Conservation (phyloP, 2,797 vertebrate genomes). For the Chelmon rostratus region DNA sequence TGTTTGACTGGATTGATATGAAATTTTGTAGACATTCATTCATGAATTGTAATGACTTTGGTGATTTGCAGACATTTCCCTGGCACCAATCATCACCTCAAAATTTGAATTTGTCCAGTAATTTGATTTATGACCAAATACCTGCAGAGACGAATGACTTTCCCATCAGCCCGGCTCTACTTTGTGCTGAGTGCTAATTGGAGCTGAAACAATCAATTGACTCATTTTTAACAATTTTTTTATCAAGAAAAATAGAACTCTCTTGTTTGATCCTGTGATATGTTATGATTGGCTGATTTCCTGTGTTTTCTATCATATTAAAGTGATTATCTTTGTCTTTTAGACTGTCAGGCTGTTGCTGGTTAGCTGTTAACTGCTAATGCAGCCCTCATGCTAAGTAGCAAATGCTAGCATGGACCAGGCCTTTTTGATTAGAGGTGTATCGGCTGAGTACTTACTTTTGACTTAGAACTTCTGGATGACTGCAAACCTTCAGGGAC, state of each 20-base stretch:
- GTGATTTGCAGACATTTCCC: background rate
- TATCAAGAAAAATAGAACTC: background rate
- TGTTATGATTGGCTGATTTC: background rate
- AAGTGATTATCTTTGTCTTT: too few relatives aligned
- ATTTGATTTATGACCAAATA: background rate
- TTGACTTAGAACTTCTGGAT: background rate
- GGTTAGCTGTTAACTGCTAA: background rate
- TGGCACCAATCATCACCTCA: background rate
- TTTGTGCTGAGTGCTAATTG: background rate
- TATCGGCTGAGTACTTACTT: background rate
- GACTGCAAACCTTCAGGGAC: background rate
- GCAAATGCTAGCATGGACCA: background rate
- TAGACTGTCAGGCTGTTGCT: background rate
- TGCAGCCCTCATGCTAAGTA: background rate
- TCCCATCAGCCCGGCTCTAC: background rate
- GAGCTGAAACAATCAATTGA: background rate
- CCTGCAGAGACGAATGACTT: background rate
- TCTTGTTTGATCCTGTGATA: background rate
- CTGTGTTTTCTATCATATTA: too few relatives aligned
- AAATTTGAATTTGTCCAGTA: background rate
- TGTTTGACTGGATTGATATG: background rate
- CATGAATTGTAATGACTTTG: background rate
- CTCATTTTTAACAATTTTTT: background rate
- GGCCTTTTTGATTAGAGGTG: background rate
- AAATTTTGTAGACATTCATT: background rate